Base-by-base conservation (phyloP, 2,888 invertebrate genomes). In the Lepidochrysops patricia region DNA sequence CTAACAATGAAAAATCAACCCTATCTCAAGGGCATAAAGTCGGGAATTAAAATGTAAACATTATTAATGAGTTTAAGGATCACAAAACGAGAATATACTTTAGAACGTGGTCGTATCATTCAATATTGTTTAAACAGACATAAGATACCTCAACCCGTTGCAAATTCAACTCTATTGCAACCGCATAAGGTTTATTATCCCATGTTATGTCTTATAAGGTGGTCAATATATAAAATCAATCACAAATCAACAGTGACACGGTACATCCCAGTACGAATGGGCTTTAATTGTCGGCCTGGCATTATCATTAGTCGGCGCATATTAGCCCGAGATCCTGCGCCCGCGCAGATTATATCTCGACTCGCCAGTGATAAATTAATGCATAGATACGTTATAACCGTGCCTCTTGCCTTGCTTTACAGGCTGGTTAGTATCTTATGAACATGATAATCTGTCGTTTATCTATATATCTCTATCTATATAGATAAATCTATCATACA, bases 171-270 rank as follows among this genome's bases (percentile, higher is more conserved):
- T 52, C 37, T 64, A 62, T 49, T 0, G 4, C 2, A 4, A 12
- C 0, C 2, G 0, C 0, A 6, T 56, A 65, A 19, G 23, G 62
- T 58, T 19, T 12, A 58, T 27, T 43, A 48, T 60, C 7, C 27
- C 2, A 1, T 56, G 61, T 0, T 3, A 7, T 2, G 9, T 19
- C 0, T 6, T 32, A 23, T 50, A 29, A 43, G 49, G 26, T 57
- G 59, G 61, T 61, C 63, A 57, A 61, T 66, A 65, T 74, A 79
- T 79, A 83, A 74, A 76, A 85, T 85, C 86, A 85, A 86, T 86
- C 84, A 84, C 85, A 86, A 84, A 84, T 84, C 84, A 84, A 79
- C 69, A 78, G 68, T 78, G 84, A 83, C 81, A 68, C 63, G 76
- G 80, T 66, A 65, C 83, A 67, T 81, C 82, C 84, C 85, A 76